Conservation (phyloP, 2,888 invertebrate species). For the Harpalus rubripes region DNA sequence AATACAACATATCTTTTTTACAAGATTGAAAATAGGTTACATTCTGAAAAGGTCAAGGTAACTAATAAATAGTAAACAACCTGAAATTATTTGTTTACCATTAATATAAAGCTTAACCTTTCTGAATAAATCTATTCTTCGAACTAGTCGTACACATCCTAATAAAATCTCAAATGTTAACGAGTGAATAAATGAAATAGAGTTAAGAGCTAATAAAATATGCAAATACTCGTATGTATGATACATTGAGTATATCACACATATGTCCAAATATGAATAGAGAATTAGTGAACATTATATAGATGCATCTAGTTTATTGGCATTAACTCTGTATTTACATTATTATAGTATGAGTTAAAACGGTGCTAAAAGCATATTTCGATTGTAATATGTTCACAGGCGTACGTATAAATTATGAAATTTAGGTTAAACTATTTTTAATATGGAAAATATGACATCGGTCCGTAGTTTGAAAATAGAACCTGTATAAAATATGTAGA, state of each 20-base stretch:
- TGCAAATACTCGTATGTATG: background rate
- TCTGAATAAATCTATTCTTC: slow-evolving; percentile 2
- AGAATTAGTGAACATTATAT: slow-evolving; percentile 34
- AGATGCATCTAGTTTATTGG: slow-evolving; percentile 13
- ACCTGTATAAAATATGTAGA: background rate
- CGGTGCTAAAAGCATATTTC: slow-evolving; percentile 18
- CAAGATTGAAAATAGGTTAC: slow-evolving; percentile 14
- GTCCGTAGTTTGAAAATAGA: background rate
- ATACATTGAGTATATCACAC: background rate
- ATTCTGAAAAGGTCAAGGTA: slow-evolving; percentile 9
- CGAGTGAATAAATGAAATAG: slow-evolving; percentile 9
- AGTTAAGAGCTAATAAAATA: slow-evolving; percentile 10
- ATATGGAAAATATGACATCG: too few relatives aligned
- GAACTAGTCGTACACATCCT: background rate
- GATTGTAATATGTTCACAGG: background rate
- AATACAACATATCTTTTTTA: background rate
- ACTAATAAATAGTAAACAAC: slow-evolving; percentile 19
- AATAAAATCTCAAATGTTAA: slow-evolving; percentile 17
- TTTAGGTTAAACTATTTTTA: background rate
- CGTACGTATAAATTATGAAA: background rate
- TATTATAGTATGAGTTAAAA: slow-evolving; percentile 28
- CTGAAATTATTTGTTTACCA: slow-evolving; percentile 9
- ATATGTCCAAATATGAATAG: slow-evolving; percentile 18
- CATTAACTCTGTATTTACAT: slow-evolving; percentile 26
- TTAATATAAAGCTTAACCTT: slow-evolving; percentile 9